Evolutionary conservation across 2,888 invertebrate species (phyloP).

Genomic region (Tanytarsus gracilentus): DNA sequence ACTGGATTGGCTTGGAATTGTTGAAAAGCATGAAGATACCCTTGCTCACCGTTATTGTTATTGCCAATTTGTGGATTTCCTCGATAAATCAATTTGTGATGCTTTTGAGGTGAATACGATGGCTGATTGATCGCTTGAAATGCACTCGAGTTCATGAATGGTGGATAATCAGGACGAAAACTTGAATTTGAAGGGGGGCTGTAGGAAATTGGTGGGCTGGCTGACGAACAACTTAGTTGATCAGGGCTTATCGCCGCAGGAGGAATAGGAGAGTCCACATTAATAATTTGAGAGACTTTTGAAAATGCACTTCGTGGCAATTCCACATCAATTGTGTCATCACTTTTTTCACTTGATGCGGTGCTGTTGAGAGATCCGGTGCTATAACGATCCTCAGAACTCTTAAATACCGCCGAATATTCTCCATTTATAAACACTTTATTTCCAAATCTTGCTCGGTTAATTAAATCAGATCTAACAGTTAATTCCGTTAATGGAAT

Average conservation of each 20-base stretch:
- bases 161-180: conserved; percentile 41
- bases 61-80: conserved; percentile 3
- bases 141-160: conserved; percentile 37
- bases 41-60: conserved; percentile 38
- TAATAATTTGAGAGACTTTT: conserved; percentile 51
- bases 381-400: conserved; percentile 41
- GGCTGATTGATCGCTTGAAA: conserved; percentile 42
- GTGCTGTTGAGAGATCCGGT: conserved; percentile 46
- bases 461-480: conserved; percentile 45
- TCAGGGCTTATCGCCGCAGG: conserved; percentile 72
- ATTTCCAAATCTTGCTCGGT: background rate
- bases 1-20: conserved; percentile 29
- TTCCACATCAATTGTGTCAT: conserved; percentile 45
- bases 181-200: conserved; percentile 50
- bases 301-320: conserved; percentile 74
- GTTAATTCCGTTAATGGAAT: conserved; percentile 52
- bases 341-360: conserved; percentile 37
- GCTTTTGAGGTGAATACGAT: conserved; percentile 35
- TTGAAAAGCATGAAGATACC: conserved; percentile 35
- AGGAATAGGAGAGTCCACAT: conserved; percentile 41
- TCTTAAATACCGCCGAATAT: conserved; percentile 4
- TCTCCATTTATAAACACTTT: conserved; percentile 6
- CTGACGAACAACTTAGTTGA: conserved; percentile 65
- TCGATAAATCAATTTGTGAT: conserved; percentile 36
- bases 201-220: conserved; percentile 59